Evolutionary conservation across 2,113 vertebrate species (phyloP).

Genomic region (Pseudorasbora parva): DNA sequence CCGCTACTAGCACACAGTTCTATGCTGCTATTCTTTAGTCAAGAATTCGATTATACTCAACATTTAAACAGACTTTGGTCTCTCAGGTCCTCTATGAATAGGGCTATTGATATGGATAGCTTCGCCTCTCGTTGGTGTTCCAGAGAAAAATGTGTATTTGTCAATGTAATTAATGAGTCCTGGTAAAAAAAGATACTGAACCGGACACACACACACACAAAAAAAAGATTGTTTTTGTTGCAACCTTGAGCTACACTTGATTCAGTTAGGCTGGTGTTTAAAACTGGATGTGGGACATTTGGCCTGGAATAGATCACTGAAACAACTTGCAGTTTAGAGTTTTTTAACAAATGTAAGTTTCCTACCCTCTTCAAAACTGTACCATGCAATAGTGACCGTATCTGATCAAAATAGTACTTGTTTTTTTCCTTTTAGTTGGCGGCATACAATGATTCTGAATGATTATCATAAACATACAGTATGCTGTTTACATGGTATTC

Average conservation of each 20-base stretch:
- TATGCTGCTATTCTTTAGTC: not conserved
- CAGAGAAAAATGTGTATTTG: not conserved
- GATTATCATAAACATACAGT: not conserved
- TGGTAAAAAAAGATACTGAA: not conserved
- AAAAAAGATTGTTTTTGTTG: not conserved
- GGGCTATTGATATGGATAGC: not conserved
- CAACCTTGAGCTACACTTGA: not conserved
- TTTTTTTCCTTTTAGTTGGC: too few relatives aligned
- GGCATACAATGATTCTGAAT: not conserved
- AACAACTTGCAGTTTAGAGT: not conserved
- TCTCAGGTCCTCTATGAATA: constrained; percentile 1
- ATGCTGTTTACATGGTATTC: not conserved
- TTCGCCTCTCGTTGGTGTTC: not conserved
- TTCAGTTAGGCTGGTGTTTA: not conserved
- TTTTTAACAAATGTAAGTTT: not conserved
- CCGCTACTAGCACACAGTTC: not conserved
- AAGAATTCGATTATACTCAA: not conserved
- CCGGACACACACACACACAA: too few relatives aligned
- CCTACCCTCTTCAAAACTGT: not conserved
- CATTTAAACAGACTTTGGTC: not conserved
- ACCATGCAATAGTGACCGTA: too few relatives aligned
- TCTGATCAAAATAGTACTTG: too few relatives aligned
- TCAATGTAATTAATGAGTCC: not conserved
- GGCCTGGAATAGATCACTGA: not conserved
- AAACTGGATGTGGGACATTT: not conserved